These are phyloP conservation scores for Mareca penelope DNA, from an alignment of 2,797 vertebrate genomes.

Conservation along the genomic window DNA sequence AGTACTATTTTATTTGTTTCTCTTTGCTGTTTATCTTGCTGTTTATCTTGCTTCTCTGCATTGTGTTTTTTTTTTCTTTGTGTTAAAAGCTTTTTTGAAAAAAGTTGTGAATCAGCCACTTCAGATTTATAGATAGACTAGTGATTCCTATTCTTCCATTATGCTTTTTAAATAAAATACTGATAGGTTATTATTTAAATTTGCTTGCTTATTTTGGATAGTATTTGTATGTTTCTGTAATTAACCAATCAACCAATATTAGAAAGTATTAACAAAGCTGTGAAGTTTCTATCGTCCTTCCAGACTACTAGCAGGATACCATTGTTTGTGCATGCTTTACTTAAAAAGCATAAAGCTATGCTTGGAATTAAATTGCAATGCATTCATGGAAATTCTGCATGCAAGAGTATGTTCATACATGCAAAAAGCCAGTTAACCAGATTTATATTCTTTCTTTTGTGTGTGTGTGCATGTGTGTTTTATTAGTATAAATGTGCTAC, in stretches of 20 bases:
- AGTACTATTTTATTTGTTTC: neutral
- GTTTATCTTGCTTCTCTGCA: neutral
- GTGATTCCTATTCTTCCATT: neutral
- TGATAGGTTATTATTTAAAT: neutral
- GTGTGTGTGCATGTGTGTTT: neutral
- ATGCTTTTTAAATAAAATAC: neutral
- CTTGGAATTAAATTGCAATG: conserved; percentile 15
- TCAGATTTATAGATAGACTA: neutral
- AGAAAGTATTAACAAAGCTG: neutral
- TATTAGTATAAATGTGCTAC: neutral
- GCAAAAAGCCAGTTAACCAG: neutral
- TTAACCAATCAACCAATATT: neutral
- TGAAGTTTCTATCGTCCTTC: neutral
- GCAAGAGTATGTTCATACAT: neutral
- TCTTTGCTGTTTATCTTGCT: neutral
- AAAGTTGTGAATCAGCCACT: neutral
- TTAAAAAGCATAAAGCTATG: neutral
- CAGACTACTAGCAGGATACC: neutral
- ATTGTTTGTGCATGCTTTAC: conserved; percentile 42
- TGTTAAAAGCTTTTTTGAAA: neutral
- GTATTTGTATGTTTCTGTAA: neutral
- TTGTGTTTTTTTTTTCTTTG: neutral
- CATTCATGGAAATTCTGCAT: conserved; percentile 40
- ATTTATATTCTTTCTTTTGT: neutral
- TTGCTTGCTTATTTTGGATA: neutral